phyloP scores from a whole-genome alignment of 2,888 invertebrate genomes.

The Coremacera marginata region DNA sequence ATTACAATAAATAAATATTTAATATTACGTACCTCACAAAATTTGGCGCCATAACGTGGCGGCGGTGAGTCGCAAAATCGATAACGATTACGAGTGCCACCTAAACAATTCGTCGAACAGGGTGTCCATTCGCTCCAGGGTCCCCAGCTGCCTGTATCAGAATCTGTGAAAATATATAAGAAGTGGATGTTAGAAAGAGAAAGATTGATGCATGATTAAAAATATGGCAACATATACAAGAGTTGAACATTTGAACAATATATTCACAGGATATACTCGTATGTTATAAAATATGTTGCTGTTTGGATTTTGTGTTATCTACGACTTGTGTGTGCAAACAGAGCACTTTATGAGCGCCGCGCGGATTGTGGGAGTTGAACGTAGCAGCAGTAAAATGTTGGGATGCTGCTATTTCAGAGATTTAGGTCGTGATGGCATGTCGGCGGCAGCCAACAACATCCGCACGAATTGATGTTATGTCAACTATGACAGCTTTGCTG shows the following conservation, averaged over 20 bases:
- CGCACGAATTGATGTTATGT: conserved; percentile 3
- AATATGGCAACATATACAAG: too few species aligned
- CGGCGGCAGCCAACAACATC: background rate
- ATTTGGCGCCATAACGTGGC: conserved; percentile 88
- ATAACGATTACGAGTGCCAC: conserved; percentile 85
- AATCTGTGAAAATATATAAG: conserved; percentile 71
- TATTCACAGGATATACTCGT: too few species aligned
- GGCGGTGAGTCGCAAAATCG: conserved; percentile 90
- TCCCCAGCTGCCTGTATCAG: conserved; percentile 84
- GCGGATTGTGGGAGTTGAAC: too few species aligned
- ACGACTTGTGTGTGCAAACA: too few species aligned
- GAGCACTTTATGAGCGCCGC: too few species aligned
- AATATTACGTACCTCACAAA: conserved; percentile 79
- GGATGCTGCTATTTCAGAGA: too few species aligned
- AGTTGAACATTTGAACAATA: too few species aligned
- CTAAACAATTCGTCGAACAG: conserved; percentile 82
- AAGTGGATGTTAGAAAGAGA: conserved; percentile 42
- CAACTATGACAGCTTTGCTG: background rate
- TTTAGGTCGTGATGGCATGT: background rate
- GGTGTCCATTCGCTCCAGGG: conserved; percentile 88
- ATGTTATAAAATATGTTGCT: too few species aligned
- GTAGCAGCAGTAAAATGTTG: too few species aligned
- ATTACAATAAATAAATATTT: background rate
- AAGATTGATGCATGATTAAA: background rate
- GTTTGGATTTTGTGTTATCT: too few species aligned